A percentile compares a stretch with the other conserved stretches of the same genome.
These are phyloP conservation scores for Ciconia stormi DNA, from an alignment of 2,113 vertebrate species.

Conservation along the genomic window DNA sequence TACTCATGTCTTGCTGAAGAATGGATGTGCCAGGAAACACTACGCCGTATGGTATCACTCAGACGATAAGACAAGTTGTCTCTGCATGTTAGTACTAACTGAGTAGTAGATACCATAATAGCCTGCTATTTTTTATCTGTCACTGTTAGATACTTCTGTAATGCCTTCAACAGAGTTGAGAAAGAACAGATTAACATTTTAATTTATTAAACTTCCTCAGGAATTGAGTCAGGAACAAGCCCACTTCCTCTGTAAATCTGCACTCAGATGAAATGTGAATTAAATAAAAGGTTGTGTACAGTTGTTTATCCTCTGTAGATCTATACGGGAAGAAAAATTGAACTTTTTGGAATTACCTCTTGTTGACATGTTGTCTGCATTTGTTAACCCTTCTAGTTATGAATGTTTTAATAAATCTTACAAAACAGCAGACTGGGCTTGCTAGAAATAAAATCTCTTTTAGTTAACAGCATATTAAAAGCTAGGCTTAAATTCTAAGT, in stretches of 20 bases:
- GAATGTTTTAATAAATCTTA: background rate
- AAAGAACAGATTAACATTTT: conserved; percentile 65
- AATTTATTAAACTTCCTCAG: conserved; percentile 63
- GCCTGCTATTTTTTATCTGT: conserved; percentile 29
- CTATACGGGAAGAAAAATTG: background rate
- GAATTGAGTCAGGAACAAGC: conserved; percentile 14
- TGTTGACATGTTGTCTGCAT: background rate
- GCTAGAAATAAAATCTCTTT: background rate
- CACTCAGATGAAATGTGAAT: background rate
- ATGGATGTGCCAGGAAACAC: conserved; percentile 25
- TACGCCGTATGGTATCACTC: background rate
- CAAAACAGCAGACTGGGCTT: background rate
- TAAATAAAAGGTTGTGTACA: background rate
- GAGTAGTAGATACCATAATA: background rate
- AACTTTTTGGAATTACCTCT: background rate
- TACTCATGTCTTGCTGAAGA: background rate
- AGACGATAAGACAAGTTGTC: background rate
- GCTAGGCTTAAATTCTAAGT: background rate
- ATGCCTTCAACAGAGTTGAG: conserved; percentile 57
- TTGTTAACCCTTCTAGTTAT: background rate
- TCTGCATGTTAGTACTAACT: background rate
- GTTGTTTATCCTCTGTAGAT: background rate
- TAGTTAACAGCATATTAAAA: background rate
- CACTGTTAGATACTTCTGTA: conserved; percentile 15
- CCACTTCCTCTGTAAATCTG: conserved; percentile 25